Conservation (phyloP, 2,888 invertebrate genomes). For the Chloroclysta siterata region DNA sequence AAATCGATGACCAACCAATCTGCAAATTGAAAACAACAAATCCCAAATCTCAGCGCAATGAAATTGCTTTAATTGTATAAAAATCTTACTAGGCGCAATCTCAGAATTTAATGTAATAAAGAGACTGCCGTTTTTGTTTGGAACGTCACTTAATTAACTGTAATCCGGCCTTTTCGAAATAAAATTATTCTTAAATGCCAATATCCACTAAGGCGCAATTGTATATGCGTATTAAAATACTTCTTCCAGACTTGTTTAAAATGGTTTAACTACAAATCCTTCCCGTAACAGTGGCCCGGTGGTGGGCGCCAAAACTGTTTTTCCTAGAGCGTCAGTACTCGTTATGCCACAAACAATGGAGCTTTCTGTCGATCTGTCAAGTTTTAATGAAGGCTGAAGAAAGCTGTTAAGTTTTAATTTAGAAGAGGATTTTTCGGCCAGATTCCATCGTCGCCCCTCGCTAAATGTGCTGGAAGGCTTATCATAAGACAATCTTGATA, state of each 20-base stretch:
- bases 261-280: neutral
- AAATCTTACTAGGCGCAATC: constrained; percentile 55
- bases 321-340: neutral
- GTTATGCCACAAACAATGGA: constrained; percentile 34
- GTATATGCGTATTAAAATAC: neutral
- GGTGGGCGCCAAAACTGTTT: constrained; percentile 8
- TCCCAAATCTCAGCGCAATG: constrained; percentile 45
- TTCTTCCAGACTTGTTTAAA: neutral
- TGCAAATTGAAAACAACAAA: constrained; percentile 1
- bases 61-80: constrained; percentile 45
- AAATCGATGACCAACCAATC: constrained; percentile 1
- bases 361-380: constrained; percentile 50
- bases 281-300: neutral
- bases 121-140: constrained; percentile 59
- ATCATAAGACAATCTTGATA: constrained; percentile 6
- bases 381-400: constrained; percentile 54
- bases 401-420: constrained; percentile 14
- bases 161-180: constrained; percentile 46
- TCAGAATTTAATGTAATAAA: constrained; percentile 61
- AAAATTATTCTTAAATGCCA: constrained; percentile 44
- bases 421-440: neutral
- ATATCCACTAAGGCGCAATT: neutral
- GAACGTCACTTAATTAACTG: constrained; percentile 59
- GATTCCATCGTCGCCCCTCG: neutral
- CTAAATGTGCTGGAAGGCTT: constrained; percentile 2